Evolutionary conservation across 2,797 vertebrate species (phyloP).

Genomic region (Todus mexicanus): DNA sequence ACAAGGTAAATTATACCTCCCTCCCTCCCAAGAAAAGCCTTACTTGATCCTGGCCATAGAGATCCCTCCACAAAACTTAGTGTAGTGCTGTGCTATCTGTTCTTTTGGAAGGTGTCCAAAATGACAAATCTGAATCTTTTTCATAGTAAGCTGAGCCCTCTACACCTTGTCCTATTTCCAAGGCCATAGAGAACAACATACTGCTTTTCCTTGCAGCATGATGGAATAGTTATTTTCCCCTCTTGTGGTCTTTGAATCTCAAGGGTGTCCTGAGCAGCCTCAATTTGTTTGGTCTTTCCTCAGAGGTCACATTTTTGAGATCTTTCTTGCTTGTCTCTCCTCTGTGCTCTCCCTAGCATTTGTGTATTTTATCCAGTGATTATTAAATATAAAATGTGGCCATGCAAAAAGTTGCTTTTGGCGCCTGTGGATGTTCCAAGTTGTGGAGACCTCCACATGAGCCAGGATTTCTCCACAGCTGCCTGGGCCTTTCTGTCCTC

Average conservation of each 20-base stretch:
- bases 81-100: background rate
- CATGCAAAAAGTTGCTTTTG: background rate
- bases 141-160: background rate
- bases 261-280: background rate
- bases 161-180: background rate
- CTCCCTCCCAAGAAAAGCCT: background rate
- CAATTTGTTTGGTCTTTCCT: background rate
- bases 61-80: background rate
- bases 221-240: background rate
- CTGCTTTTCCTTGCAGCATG: background rate
- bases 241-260: background rate
- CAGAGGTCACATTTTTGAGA: background rate
- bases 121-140: background rate
- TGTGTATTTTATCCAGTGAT: background rate
- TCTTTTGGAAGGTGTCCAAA: background rate
- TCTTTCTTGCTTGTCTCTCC: background rate
- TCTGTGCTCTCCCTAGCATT: background rate
- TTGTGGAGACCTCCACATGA: background rate
- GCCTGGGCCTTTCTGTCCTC: background rate
- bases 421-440: background rate
- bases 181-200: background rate
- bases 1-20: background rate
- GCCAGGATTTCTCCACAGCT: slow-evolving; percentile 28
- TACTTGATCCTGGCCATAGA: background rate
- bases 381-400: background rate